Evolutionary conservation across 2,797 vertebrate species (phyloP).

Genomic region (Sciurus vulgaris): DNA sequence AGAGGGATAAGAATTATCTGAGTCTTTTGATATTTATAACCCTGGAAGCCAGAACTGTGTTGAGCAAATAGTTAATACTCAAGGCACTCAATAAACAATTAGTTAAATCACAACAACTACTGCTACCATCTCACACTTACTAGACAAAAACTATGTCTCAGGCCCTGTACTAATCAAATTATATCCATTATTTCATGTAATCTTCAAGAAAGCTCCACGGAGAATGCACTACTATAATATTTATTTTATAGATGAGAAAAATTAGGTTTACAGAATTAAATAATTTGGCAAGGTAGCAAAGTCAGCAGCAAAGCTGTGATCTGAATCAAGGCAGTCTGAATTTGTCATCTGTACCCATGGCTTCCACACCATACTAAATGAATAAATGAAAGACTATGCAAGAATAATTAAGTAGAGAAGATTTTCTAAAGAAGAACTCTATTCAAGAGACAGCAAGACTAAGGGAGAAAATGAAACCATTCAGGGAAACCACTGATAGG

Average conservation of each 20-base stretch:
- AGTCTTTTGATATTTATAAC: neutral
- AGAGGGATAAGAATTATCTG: neutral
- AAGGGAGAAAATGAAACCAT: neutral
- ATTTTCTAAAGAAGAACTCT: neutral
- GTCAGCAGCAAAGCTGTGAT: neutral
- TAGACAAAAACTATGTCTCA: neutral
- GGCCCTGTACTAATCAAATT: neutral
- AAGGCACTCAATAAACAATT: neutral
- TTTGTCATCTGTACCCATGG: neutral
- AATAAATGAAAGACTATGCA: neutral
- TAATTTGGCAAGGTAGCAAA: neutral
- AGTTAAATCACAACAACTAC: neutral
- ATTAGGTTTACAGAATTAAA: conserved; percentile 15
- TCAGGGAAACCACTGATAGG: neutral
- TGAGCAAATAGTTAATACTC: neutral
- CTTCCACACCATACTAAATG: neutral
- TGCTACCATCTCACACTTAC: neutral
- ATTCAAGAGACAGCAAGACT: neutral
- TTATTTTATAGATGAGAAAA: conserved; percentile 21
- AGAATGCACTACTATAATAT: neutral
- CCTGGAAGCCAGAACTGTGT: neutral
- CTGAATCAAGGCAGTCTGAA: neutral
- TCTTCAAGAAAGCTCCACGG: neutral
- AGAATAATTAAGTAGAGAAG: neutral
- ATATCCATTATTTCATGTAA: neutral